Evolutionary conservation across 2,113 vertebrate species (phyloP), one percentile per base, ranked within the genome.

Genomic region (Rhegmatorhina hoffmannsi): DNA sequence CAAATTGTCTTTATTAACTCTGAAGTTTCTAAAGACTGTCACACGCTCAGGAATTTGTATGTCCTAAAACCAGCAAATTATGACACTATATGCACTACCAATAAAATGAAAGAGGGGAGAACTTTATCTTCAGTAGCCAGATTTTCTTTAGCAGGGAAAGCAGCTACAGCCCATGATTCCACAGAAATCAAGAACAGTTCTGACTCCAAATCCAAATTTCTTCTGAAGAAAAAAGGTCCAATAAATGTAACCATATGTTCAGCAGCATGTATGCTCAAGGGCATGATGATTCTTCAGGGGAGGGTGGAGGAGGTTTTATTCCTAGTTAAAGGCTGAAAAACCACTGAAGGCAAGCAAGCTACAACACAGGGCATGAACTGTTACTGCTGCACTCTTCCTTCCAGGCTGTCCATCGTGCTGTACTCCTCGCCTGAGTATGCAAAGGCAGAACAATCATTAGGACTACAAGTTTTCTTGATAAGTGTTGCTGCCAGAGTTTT

Each of bases 201-300:
- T 59, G 14, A 74, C 19, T 59, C 13, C 6, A 80, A 90, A 84
- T 66, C 2, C 13, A 36, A 56, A 46, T 64, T 67, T 59, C 40
- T 64, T 29, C 3, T 52, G 16, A 64, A 79, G 17, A 13, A 64
- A 34, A 60, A 29, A 20, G 16, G 10, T 9, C 20, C 3, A 8
- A 17, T 52, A 90, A 63, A 91, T 55, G 44, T 76, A 73, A 83
- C 26, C 14, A 44, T 28, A 56, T 21, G 34, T 19, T 29, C 67
- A 85, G 24, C 7, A 9, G 6, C 5, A 44, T 2, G 2, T 28
- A 43, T 1, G 0, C 10, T 66, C 58, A 81, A 56, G 9, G 17
- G 28, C 49, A 84, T 7, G 0, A 0, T 29, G 38, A 47, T 60
- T 92, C 38, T 38, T 87, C 47, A 72, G 28, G 25, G 9, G 10